A percentile compares a stretch with the other conserved stretches of the same genome.
Evolutionary conservation across 1,140 invertebrate genomes (phyloP).

Genomic region (Anoplophora glabripennis): DNA sequence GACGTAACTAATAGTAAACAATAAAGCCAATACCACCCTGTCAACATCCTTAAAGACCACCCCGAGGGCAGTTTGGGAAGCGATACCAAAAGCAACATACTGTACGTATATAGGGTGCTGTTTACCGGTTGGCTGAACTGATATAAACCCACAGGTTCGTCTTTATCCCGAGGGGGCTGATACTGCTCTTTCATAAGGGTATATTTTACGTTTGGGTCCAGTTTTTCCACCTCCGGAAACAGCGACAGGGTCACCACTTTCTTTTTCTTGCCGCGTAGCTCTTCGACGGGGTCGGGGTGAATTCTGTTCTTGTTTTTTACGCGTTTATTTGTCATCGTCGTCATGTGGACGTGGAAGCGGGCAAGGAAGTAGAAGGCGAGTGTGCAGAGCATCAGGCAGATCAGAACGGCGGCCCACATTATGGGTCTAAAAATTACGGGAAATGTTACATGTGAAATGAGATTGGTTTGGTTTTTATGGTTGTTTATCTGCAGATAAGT

Average conservation of each 20-base stretch:
- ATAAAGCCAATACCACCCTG: constrained; percentile 84
- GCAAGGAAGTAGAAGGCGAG: constrained; percentile 38
- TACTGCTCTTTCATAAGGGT: constrained; percentile 38
- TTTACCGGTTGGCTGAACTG: constrained; percentile 68
- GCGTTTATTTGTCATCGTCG: constrained; percentile 9
- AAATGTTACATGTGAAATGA: too few species aligned
- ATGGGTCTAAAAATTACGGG: constrained; percentile 31
- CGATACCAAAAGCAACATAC: constrained; percentile 75
- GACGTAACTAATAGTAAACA: constrained; percentile 72
- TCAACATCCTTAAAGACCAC: constrained; percentile 74
- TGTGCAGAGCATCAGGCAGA: constrained; percentile 34
- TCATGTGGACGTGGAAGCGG: constrained; percentile 34
- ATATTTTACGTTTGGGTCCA: constrained; percentile 47
- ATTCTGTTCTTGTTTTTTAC: constrained; percentile 9
- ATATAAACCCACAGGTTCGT: constrained; percentile 56
- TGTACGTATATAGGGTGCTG: constrained; percentile 73
- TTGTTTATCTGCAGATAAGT: too few species aligned
- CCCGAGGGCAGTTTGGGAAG: constrained; percentile 69
- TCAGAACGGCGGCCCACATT: constrained; percentile 40
- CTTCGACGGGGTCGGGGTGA: neutral
- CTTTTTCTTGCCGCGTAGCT: constrained; percentile 20
- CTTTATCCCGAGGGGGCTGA: constrained; percentile 20
- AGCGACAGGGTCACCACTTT: constrained; percentile 31
- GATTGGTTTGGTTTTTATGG: too few species aligned
- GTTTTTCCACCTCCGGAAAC: constrained; percentile 22